Evolutionary conservation across 64 coral and sea anemone genomes (phyloP).

Genomic region (Orbicella faveolata): DNA sequence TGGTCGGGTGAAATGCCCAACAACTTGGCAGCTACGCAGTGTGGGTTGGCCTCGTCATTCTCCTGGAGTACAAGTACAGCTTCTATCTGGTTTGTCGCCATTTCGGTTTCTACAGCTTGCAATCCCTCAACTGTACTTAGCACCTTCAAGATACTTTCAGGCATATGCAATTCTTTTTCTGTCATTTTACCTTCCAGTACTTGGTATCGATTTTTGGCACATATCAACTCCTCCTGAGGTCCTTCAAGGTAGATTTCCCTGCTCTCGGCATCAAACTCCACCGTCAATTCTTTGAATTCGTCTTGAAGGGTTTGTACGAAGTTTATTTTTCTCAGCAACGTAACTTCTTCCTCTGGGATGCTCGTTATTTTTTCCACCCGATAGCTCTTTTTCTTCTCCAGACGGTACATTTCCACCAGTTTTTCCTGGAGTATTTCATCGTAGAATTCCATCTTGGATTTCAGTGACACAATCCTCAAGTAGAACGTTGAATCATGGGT

Average conservation of each 20-base stretch:
- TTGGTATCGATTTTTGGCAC: not conserved
- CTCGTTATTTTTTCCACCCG: not conserved
- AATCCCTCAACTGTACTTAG: not conserved
- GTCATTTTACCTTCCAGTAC: too few relatives aligned
- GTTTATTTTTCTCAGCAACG: not conserved
- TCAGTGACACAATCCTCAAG: not conserved
- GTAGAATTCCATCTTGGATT: not conserved
- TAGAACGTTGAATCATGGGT: not conserved
- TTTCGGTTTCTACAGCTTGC: not conserved
- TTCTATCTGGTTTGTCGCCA: not conserved
- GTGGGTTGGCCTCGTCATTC: too few relatives aligned
- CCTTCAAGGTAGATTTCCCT: not conserved
- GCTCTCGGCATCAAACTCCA: not conserved
- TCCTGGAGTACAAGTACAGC: not conserved
- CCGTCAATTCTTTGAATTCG: not conserved
- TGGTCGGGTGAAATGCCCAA: not conserved
- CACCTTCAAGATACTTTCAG: not conserved
- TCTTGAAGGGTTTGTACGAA: not conserved
- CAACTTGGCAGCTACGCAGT: not conserved
- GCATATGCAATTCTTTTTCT: not conserved
- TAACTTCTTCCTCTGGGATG: not conserved
- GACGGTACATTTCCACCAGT: not conserved
- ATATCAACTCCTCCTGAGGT: not conserved
- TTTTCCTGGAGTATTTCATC: not conserved
- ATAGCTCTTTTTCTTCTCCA: too few relatives aligned